phyloP scores from a whole-genome alignment of 1,140 invertebrate species.

The Epicauta chinensis region DNA sequence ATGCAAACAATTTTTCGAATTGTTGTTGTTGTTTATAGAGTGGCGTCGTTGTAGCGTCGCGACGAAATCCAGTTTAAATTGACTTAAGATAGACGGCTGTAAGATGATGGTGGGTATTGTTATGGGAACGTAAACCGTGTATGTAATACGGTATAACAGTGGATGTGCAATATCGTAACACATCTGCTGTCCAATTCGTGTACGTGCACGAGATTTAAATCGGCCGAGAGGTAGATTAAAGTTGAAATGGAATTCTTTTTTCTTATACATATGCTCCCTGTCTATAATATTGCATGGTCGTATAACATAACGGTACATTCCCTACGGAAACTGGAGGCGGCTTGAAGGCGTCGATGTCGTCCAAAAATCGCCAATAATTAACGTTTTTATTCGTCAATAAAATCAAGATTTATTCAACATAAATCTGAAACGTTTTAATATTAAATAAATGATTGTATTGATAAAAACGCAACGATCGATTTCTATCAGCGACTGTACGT shows the following conservation, averaged over 20 bases:
- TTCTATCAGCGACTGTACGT: constrained; percentile 14
- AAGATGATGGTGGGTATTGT: constrained; percentile 20
- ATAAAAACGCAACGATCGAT: no score
- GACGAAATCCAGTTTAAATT: not conserved
- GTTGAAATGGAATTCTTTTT: constrained; percentile 34
- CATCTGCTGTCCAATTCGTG: constrained; percentile 37
- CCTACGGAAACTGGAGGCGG: no score
- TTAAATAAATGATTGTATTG: no score
- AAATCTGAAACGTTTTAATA: no score
- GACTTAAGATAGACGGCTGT: constrained; percentile 23
- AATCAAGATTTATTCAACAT: no score
- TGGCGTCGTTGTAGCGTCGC: no score
- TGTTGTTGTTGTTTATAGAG: no score
- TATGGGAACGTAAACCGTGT: constrained; percentile 36
- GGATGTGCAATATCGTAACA: constrained; percentile 31
- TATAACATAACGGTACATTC: constrained; percentile 11
- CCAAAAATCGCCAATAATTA: no score
- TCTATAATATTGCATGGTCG: constrained; percentile 25
- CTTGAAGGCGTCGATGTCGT: not conserved
- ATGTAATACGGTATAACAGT: constrained; percentile 29
- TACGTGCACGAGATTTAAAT: constrained; percentile 38
- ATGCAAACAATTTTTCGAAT: constrained; percentile 1
- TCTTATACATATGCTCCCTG: constrained; percentile 34
- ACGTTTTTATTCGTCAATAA: no score
- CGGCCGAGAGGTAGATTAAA: constrained; percentile 36